Evolutionary conservation across 1,140 invertebrate genomes (phyloP), one percentile per base, ranked within the genome.

Genomic region (Lineus longissimus): DNA sequence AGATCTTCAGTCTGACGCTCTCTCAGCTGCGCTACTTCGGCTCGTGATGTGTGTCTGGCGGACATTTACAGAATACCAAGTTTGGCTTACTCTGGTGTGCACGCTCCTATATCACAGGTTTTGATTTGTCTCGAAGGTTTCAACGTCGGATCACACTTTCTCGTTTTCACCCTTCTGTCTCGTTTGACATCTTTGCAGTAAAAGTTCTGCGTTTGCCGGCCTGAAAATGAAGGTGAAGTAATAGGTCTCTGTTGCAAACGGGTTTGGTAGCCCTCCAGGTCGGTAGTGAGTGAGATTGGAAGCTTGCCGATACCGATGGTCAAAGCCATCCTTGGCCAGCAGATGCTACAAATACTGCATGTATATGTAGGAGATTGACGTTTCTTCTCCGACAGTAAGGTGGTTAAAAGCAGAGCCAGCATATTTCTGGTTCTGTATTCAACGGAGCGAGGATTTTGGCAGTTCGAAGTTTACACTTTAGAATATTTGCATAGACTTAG

Each of bases 151-250:
- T 51, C 6, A 51, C 47, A 51, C 9, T 51, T 19, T n/a, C 6
- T 51, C 25, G 47, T 7, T n/a, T 51, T 51, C 47, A 51, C 47
- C n/a, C 47, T 19, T 27, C 25, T 51, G n/a, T 51, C n/a, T 27
- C 25, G n/a, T 51, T 27, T 51, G 47, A 51, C n/a, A n/a, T 51
- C 47, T 51, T 51, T 51, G 47, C 47, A 51, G 25, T 51, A 51
- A 27, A 51, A 7, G n/a, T 19, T 4, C 47, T 19, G n/a, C n/a
- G 47, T 7, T 51, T 51, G 47, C n/a, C 47, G 47, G 25, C 47
- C 47, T 51, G 47, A 51, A 23, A 23, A 51, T 4, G 47, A 51
- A 51, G n/a, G n/a, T 9, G n/a, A 23, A 23, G 47, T 19, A 51
- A 19, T 51, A 27, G n/a, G n/a, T 51, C 25, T 19, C 25, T 27